Conservation (phyloP, 2,888 invertebrate genomes). For the Coremacera marginata region DNA sequence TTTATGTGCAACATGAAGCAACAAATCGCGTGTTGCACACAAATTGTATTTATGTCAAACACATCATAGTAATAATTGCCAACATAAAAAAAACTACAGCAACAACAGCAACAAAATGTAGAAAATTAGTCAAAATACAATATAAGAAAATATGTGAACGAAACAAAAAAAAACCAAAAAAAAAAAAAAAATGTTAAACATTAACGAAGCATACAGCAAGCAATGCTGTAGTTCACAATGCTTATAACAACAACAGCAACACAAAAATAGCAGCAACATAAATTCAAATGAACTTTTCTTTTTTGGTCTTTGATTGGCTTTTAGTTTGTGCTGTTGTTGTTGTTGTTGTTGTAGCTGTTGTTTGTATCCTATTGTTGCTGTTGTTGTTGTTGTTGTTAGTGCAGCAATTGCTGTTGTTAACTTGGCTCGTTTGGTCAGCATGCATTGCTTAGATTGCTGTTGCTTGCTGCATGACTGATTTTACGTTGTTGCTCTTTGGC, state of each 20-base stretch:
- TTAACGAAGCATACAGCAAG: background rate
- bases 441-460: conserved; percentile 1
- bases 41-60: conserved; percentile 34
- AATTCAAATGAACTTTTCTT: conserved; percentile 28
- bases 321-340: conserved; percentile 4
- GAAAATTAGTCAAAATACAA: conserved; percentile 3
- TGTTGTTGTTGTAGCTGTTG: background rate
- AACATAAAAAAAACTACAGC: background rate
- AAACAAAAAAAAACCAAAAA: background rate
- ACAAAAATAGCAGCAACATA: conserved; percentile 4
- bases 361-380: background rate
- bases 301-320: conserved; percentile 24
- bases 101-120: background rate
- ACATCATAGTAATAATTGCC: conserved; percentile 25
- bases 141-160: background rate
- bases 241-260: background rate
- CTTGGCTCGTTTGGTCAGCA: background rate
- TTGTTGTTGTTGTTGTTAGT: conserved; percentile 2
- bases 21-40: conserved; percentile 32
- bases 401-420: background rate
- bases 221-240: background rate
- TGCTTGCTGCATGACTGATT: conserved; percentile 4
- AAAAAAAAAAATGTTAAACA: background rate
- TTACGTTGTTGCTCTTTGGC: conserved; percentile 1
- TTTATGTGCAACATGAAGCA: background rate